Percentiles rank a stretch among this genome's conserved stretches.
Evolutionary conservation across 2,888 invertebrate species (phyloP).

Genomic region (Coecobrya sp.): DNA sequence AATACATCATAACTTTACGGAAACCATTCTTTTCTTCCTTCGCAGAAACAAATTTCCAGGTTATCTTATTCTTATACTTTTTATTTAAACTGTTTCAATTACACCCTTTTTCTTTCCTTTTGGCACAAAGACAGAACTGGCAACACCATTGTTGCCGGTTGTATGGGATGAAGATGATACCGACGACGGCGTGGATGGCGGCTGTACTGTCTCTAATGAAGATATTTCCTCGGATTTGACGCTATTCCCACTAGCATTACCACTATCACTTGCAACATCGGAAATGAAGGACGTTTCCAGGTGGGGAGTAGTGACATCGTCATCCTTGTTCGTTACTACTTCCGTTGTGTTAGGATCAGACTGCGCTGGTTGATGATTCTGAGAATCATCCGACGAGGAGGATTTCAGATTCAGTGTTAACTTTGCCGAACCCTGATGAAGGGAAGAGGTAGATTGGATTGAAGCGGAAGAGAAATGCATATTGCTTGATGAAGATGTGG

Average conservation of each 20-base stretch:
- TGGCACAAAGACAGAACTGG: constrained; percentile 77
- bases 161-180: constrained; percentile 16
- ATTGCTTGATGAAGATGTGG: constrained; percentile 59
- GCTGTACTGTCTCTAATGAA: not conserved
- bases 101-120: constrained; percentile 83
- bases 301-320: constrained; percentile 83
- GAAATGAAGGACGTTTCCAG: constrained; percentile 85
- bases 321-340: constrained; percentile 59
- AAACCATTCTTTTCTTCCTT: too few species aligned
- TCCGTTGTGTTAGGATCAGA: not conserved
- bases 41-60: not conserved
- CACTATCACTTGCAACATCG: constrained; percentile 58
- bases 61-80: not conserved
- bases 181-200: not conserved
- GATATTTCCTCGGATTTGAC: constrained; percentile 48
- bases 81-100: constrained; percentile 82
- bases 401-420: constrained; percentile 55
- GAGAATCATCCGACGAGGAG: constrained; percentile 35
- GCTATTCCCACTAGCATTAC: constrained; percentile 53
- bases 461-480: constrained; percentile 50
- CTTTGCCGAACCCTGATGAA: constrained; percentile 19
- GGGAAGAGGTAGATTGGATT: constrained; percentile 35
- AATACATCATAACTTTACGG: not conserved
- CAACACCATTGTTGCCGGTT: constrained; percentile 60
- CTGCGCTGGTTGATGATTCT: not conserved